Percentiles rank a stretch among this genome's conserved stretches.
Conservation (phyloP, 2,113 vertebrate genomes). For the Anoura caudifer region DNA sequence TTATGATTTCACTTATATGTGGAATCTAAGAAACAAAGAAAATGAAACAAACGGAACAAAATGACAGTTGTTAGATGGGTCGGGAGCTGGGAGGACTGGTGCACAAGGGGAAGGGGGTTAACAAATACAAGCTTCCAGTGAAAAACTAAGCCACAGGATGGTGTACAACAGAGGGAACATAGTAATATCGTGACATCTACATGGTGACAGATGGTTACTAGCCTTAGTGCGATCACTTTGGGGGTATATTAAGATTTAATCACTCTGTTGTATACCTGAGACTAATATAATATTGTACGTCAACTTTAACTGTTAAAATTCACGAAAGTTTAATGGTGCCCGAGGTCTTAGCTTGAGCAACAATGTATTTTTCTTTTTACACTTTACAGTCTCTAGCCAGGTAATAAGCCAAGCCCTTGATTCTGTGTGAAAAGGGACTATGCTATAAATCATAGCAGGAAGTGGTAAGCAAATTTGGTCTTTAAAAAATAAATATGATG, state of each 20-base stretch:
- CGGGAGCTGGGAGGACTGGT: too few relatives aligned
- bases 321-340: not conserved
- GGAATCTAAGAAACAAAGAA: not conserved
- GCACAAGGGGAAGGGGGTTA: not conserved
- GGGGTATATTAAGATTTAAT: not conserved
- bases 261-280: not conserved
- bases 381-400: not conserved
- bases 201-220: too few relatives aligned
- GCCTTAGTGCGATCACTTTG: too few relatives aligned
- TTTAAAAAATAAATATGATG: not conserved
- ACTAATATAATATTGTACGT: not conserved
- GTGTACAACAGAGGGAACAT: not conserved
- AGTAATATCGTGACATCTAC: too few relatives aligned
- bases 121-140: not conserved
- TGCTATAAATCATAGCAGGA: not conserved
- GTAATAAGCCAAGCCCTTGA: not conserved
- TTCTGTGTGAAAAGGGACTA: not conserved
- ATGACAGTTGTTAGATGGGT: too few relatives aligned
- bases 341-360: not conserved
- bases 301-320: not conserved
- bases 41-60: not conserved
- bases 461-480: not conserved
- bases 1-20: not conserved
- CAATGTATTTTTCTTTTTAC: not conserved
- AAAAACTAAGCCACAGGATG: not conserved